phyloP scores from a whole-genome alignment of 2,797 vertebrate genomes.

The Rhodeus uyekii region DNA sequence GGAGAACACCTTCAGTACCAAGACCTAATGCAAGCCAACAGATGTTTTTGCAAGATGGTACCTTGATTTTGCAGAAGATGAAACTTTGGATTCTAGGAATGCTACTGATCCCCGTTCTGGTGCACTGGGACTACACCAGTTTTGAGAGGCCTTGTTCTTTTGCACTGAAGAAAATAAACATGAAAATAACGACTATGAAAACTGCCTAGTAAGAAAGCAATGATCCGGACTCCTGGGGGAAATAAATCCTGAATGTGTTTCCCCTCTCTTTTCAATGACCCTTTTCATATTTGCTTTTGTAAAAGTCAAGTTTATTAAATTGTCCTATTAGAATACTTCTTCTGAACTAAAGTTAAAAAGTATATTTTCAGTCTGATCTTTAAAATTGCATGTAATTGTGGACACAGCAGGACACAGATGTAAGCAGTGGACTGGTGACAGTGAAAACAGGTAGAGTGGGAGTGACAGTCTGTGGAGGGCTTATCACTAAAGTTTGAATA shows the following conservation, averaged over 20 bases:
- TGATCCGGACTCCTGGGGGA: background rate
- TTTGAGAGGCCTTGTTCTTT: background rate
- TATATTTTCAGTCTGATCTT: no score
- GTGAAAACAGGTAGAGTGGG: no score
- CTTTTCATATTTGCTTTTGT: background rate
- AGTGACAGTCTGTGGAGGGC: no score
- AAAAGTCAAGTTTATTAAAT: no score
- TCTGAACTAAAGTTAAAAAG: no score
- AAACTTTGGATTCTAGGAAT: background rate
- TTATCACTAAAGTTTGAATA: no score
- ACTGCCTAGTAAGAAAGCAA: background rate
- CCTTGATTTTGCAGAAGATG: background rate
- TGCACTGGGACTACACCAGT: background rate
- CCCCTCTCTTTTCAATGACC: background rate
- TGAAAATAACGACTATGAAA: background rate
- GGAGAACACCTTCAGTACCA: background rate
- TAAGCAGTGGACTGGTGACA: no score
- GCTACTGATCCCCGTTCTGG: background rate
- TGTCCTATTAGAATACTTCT: no score
- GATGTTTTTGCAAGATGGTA: background rate
- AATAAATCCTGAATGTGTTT: background rate
- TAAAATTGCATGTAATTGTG: no score
- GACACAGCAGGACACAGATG: no score
- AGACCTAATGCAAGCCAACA: background rate
- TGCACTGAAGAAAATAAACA: background rate